Evolutionary conservation across 2,113 vertebrate species (phyloP).

Genomic region (Peromyscus maniculatus): DNA sequence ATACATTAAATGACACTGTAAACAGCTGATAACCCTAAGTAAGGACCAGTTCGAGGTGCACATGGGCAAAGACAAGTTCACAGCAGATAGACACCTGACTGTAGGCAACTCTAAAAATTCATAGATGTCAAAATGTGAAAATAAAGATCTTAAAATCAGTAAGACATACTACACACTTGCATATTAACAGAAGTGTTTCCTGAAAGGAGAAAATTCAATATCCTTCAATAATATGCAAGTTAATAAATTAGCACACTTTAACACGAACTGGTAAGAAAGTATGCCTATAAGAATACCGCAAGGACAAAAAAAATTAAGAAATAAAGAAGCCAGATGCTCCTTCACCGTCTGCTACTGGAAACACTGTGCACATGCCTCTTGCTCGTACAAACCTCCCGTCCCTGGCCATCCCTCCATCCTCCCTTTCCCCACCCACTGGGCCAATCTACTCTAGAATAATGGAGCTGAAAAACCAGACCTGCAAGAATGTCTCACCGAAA

Average conservation of each 20-base stretch:
- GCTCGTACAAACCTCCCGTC: not conserved
- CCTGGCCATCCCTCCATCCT: not conserved
- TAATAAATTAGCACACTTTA: not conserved
- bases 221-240: slow-evolving; percentile 5
- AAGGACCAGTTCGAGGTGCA: not conserved
- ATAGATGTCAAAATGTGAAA: not conserved
- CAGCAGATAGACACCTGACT: not conserved
- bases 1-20: no score
- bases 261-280: not conserved
- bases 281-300: not conserved
- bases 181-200: not conserved
- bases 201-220: not conserved
- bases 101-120: not conserved
- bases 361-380: not conserved
- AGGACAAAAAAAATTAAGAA: not conserved
- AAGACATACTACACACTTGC: not conserved
- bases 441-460: not conserved
- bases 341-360: not conserved
- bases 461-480: slow-evolving; percentile 50
- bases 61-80: not conserved
- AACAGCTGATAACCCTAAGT: not conserved
- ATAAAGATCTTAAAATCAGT: not conserved
- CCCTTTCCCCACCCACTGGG: not conserved
- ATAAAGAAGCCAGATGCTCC: not conserved
- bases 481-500: slow-evolving; percentile 27